These are phyloP conservation scores for Tragelaphus imberbis DNA, from an alignment of 2,113 vertebrate species.

Conservation along the genomic window DNA sequence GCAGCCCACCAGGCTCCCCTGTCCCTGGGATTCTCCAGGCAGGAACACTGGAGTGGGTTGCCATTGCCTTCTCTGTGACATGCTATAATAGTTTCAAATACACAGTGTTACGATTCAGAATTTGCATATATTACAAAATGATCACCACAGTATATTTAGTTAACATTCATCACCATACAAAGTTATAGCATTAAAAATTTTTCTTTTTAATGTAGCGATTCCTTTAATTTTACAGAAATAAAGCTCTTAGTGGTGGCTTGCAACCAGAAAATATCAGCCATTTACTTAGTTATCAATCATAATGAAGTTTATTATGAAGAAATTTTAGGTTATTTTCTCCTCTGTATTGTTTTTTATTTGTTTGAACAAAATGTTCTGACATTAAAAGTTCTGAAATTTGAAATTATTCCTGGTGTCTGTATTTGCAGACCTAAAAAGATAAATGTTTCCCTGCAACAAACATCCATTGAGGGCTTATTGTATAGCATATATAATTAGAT, in stretches of 20 bases:
- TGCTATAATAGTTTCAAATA: background rate
- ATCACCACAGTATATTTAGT: background rate
- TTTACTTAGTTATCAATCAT: slow-evolving; percentile 21
- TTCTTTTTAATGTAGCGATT: background rate
- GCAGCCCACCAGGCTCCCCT: too few species aligned
- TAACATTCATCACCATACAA: background rate
- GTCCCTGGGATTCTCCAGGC: too few species aligned
- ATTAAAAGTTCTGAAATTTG: slow-evolving; percentile 33
- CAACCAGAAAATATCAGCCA: background rate
- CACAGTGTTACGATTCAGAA: background rate
- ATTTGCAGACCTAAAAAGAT: slow-evolving; percentile 9
- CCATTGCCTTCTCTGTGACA: background rate
- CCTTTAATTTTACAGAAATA: background rate
- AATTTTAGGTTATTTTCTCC: background rate
- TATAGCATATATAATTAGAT: background rate
- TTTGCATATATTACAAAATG: background rate
- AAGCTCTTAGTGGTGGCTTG: background rate
- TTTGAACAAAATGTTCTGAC: slow-evolving; percentile 19
- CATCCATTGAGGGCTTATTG: background rate
- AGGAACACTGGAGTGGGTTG: too few species aligned
- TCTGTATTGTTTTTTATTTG: slow-evolving; percentile 1
- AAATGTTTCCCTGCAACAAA: background rate
- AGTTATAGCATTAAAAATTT: background rate
- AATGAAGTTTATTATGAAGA: background rate
- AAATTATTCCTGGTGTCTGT: background rate